phyloP scores from a whole-genome alignment of 2,797 vertebrate species.

The Leptoclinus maculatus region DNA sequence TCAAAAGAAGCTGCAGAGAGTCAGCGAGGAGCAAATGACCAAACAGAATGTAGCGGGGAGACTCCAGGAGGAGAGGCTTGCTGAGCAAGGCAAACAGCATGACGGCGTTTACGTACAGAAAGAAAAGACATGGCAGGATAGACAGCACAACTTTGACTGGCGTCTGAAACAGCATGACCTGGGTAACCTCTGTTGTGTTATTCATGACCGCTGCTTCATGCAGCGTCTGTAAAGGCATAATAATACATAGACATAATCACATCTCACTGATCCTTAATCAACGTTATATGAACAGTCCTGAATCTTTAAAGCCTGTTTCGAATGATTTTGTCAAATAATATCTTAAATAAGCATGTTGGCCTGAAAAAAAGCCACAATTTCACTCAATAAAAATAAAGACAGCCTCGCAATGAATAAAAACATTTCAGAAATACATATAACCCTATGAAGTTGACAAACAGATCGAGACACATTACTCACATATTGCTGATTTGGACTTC shows the following conservation, averaged over 20 bases:
- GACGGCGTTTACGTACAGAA: constrained; percentile 71
- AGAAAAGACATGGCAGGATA: constrained; percentile 58
- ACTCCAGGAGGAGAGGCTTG: constrained; percentile 65
- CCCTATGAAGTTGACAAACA: neutral
- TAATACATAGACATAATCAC: constrained; percentile 26
- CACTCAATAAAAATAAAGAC: neutral
- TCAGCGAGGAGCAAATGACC: constrained; percentile 76
- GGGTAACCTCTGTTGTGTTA: neutral
- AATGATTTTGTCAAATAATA: neutral
- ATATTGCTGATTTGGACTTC: constrained; percentile 1
- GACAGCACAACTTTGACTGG: constrained; percentile 46
- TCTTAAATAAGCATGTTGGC: neutral
- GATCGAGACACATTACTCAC: constrained; percentile 33
- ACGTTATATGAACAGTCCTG: neutral
- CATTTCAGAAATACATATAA: neutral
- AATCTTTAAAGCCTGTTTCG: neutral
- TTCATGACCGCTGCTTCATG: constrained; percentile 51
- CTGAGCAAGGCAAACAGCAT: constrained; percentile 72
- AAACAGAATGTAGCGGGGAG: constrained; percentile 76
- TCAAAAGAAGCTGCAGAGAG: constrained; percentile 61
- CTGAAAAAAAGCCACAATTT: neutral
- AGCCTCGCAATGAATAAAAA: neutral
- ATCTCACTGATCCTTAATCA: neutral
- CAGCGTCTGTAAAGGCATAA: constrained; percentile 38
- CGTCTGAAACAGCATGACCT: neutral